Evolutionary conservation across 2,113 vertebrate genomes (phyloP).

Genomic region (Nothoprocta pentlandii): DNA sequence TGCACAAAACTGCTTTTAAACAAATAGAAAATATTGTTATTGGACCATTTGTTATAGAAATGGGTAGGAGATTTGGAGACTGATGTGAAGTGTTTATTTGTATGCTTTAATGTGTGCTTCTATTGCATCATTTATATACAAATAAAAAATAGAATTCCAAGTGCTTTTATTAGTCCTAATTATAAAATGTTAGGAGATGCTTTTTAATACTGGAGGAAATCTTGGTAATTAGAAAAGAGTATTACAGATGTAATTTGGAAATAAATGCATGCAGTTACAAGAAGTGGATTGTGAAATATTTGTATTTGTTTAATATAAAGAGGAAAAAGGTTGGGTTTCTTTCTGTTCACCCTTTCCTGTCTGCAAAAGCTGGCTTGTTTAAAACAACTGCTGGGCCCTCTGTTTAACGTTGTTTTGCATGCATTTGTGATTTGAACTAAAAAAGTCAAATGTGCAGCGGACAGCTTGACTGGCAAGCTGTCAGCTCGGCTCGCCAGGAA

Average conservation of each 20-base stretch:
- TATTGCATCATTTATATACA: neutral
- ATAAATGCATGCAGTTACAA: neutral
- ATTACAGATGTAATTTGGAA: neutral
- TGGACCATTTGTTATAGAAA: constrained; percentile 56
- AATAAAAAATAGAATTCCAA: neutral
- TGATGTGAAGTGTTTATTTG: constrained; percentile 18
- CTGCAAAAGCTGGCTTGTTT: constrained; percentile 52
- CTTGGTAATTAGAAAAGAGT: neutral
- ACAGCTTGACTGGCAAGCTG: constrained; percentile 94
- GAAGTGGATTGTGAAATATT: neutral
- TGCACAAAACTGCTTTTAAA: constrained; percentile 54
- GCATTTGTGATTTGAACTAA: constrained; percentile 85
- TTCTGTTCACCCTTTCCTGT: neutral
- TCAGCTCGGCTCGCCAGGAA: constrained; percentile 86
- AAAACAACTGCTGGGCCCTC: constrained; percentile 57
- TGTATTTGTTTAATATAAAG: neutral
- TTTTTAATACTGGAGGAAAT: constrained; percentile 13
- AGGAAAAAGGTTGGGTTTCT: neutral
- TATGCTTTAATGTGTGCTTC: neutral
- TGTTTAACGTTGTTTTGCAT: constrained; percentile 84
- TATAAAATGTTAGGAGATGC: neutral
- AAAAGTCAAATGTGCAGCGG: constrained; percentile 71
- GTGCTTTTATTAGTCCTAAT: neutral
- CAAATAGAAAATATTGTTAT: constrained; percentile 55
- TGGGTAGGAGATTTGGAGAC: constrained; percentile 9